Evolutionary conservation across 2,888 invertebrate species (phyloP).

Genomic region (Patella ulyssiponensis): DNA sequence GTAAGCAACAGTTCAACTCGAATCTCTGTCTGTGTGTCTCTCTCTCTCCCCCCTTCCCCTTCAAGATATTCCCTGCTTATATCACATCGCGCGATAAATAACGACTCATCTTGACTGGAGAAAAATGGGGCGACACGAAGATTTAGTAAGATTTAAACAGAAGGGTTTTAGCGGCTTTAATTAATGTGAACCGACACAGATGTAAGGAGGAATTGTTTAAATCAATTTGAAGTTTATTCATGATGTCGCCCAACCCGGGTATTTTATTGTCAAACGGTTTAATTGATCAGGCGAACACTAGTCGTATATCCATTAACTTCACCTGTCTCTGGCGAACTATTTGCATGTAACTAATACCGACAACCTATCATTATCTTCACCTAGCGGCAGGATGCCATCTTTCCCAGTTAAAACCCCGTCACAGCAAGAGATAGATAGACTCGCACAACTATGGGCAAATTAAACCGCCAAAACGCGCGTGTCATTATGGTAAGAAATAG

Average conservation of each 20-base stretch:
- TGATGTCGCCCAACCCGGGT: background rate
- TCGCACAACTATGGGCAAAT: constrained; percentile 3
- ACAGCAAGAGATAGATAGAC: constrained; percentile 1
- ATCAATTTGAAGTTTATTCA: too few relatives aligned
- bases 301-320: background rate
- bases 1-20: too few relatives aligned
- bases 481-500: background rate
- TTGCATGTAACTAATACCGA: constrained; percentile 1
- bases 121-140: too few relatives aligned
- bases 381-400: background rate
- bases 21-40: too few relatives aligned
- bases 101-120: too few relatives aligned
- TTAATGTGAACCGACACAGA: too few relatives aligned
- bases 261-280: background rate
- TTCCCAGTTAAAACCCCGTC: background rate
- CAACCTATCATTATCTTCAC: constrained; percentile 10
- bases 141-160: too few relatives aligned
- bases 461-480: background rate
- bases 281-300: constrained; percentile 6
- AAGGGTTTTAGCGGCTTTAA: too few relatives aligned
- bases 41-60: too few relatives aligned
- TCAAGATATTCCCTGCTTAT: too few relatives aligned
- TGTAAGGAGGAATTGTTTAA: too few relatives aligned
- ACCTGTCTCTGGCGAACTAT: background rate
- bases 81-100: too few relatives aligned